Percentiles rank a stretch among this genome's conserved stretches.
phyloP scores from a whole-genome alignment of 2,113 vertebrate species.

The Smithornis capensis region DNA sequence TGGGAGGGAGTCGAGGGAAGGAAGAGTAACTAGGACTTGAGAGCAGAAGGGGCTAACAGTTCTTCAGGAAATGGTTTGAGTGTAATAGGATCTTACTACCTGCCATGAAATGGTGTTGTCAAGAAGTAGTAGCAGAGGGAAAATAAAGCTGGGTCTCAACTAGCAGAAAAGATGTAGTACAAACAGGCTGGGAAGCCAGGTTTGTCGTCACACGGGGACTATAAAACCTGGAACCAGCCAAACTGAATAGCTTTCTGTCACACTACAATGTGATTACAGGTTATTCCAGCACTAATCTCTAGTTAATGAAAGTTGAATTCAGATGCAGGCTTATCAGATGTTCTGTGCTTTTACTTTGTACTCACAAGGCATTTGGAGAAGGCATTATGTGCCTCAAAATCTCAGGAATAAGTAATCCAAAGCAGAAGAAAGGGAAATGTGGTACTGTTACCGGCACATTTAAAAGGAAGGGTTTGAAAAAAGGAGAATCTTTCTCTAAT shows the following conservation, averaged over 20 bases:
- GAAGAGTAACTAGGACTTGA: not conserved
- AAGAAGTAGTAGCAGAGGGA: not conserved
- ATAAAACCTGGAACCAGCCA: not conserved
- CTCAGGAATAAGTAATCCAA: not conserved
- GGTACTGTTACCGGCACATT: not conserved
- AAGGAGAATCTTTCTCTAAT: not conserved
- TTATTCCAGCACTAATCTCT: not conserved
- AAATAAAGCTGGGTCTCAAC: slow-evolving; percentile 1
- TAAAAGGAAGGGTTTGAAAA: not conserved
- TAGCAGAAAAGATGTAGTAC: not conserved
- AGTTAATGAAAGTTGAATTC: not conserved
- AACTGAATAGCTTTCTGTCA: not conserved
- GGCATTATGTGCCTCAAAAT: not conserved
- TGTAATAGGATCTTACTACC: not conserved
- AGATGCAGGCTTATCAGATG: not conserved
- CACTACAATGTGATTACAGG: not conserved
- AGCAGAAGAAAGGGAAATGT: not conserved
- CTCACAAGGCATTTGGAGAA: not conserved
- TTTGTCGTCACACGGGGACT: not conserved
- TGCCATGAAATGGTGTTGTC: not conserved
- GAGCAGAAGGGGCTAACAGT: not conserved
- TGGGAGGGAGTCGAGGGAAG: not conserved
- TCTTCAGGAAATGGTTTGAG: not conserved
- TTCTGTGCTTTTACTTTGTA: not conserved
- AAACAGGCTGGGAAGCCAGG: not conserved